Conservation (phyloP, 2,888 invertebrate species). For the Drosophila mimica region DNA sequence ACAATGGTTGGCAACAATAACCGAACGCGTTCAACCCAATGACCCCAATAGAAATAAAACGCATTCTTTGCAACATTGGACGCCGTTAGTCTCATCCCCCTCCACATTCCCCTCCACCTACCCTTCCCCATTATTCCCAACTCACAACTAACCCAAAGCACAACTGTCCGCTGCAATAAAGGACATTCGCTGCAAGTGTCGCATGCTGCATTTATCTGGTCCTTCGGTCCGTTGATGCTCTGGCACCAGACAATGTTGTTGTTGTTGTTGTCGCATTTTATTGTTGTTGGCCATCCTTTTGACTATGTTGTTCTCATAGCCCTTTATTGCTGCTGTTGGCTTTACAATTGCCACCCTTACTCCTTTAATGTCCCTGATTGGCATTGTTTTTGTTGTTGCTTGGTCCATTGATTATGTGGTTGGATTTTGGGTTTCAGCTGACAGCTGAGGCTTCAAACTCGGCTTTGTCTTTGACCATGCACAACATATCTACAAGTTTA, state of each 20-base stretch:
- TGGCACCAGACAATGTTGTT: constrained; percentile 17
- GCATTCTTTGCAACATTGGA: constrained; percentile 60
- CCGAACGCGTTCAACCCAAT: constrained; percentile 65
- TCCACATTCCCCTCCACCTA: not conserved
- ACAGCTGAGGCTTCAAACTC: constrained; percentile 22
- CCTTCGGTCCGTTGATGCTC: constrained; percentile 27
- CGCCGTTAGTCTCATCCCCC: not conserved
- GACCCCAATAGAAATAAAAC: constrained; percentile 78
- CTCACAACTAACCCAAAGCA: constrained; percentile 36
- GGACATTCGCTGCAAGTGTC: constrained; percentile 75
- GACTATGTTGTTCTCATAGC: constrained; percentile 67
- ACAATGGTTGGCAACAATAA: constrained; percentile 59
- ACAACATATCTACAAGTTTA: constrained; percentile 53
- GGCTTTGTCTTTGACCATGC: constrained; percentile 25
- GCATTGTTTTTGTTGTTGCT: constrained; percentile 31
- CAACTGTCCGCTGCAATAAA: constrained; percentile 45
- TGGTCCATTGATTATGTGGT: constrained; percentile 62
- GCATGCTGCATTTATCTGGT: constrained; percentile 63
- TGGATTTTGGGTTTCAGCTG: constrained; percentile 43
- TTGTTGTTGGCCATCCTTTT: constrained; percentile 71
- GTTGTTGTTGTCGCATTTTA: constrained; percentile 55
- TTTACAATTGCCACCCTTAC: constrained; percentile 10
- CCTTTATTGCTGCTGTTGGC: constrained; percentile 45
- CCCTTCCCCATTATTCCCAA: not conserved
- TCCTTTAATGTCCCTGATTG: constrained; percentile 27